Base-by-base conservation (phyloP, 2,113 vertebrate species). In the Petroica traversi region DNA sequence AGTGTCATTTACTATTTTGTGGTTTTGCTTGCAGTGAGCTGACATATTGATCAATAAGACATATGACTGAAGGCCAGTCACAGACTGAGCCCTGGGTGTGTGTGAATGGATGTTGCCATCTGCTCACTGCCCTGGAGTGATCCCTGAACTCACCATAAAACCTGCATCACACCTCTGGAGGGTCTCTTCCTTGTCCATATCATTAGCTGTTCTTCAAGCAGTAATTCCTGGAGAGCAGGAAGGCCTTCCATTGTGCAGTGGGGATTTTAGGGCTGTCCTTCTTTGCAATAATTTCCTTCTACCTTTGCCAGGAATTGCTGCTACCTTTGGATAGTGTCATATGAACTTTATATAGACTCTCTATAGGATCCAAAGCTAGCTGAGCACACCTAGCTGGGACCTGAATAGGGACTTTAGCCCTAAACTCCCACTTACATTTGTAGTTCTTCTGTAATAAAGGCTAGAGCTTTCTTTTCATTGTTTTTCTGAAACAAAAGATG, bases 81-180 rank as follows among this genome's bases (percentile, higher is more conserved):
- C 1, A 5, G 28, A 18, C 5, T 67, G 38, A n/a, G 4, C 38
- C 14, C 34, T 26, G 19, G 31, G 9, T 69, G 15, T 46, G 36
- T 8, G 25, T 9, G 28, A 28, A 19, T 6, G 14, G 85, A 6
- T 59, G 48, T 17, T 38, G 23, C 25, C 34, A 23, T 22, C 33
- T 67, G 1, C 24, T 73, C 12, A 6, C 45, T 48, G 46, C 25
- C 55, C 72, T 46, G 36, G 5, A 0, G 2, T 2, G 2, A 5
- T 40, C 63, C 4, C 49, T 69, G 57, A 20, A 16, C 49, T 61
- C 18, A 1, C 33, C 29, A 6, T n/a, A 18, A 4, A 25, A 48
- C 36, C 15, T 51, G 46, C 26, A 67, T 11, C 17, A 13, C 12
- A 7, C 1, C 1, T 23, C 10, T 62, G 31, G 25, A 24, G 1